Evolutionary conservation across 2,113 vertebrate species (phyloP).

Genomic region (Eretmodus cyanostictus): DNA sequence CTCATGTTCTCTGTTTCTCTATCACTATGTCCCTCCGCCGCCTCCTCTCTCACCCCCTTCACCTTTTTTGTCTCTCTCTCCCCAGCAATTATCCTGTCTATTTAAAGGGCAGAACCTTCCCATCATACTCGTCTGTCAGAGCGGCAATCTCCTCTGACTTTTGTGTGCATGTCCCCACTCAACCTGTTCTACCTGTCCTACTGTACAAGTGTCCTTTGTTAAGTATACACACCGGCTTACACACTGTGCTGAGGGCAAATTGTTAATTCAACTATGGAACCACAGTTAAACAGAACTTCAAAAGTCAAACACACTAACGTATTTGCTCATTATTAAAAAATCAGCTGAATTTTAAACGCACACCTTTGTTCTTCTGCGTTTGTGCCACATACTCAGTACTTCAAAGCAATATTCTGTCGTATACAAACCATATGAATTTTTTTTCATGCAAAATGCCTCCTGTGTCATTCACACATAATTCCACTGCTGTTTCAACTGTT

Average conservation of each 20-base stretch:
- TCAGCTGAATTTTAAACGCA: background rate
- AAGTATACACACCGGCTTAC: background rate
- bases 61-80: background rate
- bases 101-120: conserved; percentile 61
- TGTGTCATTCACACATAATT: background rate
- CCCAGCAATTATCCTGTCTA: conserved; percentile 56
- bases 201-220: conserved; percentile 34
- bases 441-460: background rate
- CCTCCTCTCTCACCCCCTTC: background rate
- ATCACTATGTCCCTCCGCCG: background rate
- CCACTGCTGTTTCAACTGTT: background rate
- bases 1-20: conserved; percentile 26
- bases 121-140: conserved; percentile 32
- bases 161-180: background rate
- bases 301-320: background rate
- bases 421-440: background rate
- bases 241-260: background rate
- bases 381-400: background rate
- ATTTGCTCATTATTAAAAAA: conserved; percentile 2
- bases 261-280: background rate
- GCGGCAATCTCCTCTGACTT: background rate
- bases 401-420: background rate
- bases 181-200: conserved; percentile 58
- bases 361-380: background rate
- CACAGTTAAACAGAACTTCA: background rate